Conservation (phyloP, 2,888 invertebrate species). For the Argyra leucocephala region DNA sequence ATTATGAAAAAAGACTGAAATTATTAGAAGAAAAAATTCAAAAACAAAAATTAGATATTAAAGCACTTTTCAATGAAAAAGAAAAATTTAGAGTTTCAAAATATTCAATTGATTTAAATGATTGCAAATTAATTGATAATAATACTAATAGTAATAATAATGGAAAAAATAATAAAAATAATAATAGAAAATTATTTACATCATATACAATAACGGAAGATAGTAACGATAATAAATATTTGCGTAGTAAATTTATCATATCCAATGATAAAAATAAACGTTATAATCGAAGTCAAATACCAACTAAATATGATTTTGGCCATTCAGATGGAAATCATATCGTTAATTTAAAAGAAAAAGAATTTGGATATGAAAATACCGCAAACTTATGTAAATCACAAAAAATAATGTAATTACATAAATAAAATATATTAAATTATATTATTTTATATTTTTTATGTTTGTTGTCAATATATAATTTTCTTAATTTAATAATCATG, state of each 20-base stretch:
- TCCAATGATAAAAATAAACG: neutral
- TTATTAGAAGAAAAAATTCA: constrained; percentile 33
- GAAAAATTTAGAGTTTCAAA: neutral
- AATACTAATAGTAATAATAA: neutral
- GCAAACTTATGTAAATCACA: neutral
- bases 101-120: neutral
- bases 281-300: neutral
- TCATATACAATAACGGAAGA: neutral
- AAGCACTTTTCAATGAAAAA: constrained; percentile 29
- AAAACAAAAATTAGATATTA: constrained; percentile 33
- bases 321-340: neutral
- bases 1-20: constrained; percentile 31
- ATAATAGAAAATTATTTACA: neutral
- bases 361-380: neutral
- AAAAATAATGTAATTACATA: neutral
- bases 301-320: neutral
- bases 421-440: neutral
- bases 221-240: neutral
- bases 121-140: neutral
- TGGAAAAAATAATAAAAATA: neutral
- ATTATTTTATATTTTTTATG: too few relatives aligned
- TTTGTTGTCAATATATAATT: too few relatives aligned
- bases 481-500: too few relatives aligned
- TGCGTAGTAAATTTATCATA: neutral
- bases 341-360: neutral